Conservation (phyloP, 2,797 vertebrate species). For the Aldrovandia affinis region DNA sequence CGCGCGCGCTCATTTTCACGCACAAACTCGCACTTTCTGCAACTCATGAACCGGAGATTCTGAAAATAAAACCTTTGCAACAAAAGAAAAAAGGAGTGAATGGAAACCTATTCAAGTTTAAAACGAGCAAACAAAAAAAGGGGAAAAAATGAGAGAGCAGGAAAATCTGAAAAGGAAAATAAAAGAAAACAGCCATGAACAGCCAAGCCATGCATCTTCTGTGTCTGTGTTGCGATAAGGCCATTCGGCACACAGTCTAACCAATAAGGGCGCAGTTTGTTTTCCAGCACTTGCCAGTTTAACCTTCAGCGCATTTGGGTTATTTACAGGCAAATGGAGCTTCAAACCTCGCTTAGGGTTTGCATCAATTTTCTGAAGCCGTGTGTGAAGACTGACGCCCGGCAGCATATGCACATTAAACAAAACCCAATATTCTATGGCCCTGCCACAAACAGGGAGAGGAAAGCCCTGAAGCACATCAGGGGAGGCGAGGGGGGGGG, state of each 20-base stretch:
- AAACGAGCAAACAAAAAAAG: neutral
- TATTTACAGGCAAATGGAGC: slow-evolving; percentile 2
- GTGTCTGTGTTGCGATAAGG: neutral
- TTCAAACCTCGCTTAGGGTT: neutral
- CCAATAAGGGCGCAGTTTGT: neutral
- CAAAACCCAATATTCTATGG: neutral
- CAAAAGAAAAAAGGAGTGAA: neutral
- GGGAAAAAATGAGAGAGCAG: neutral
- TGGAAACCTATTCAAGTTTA: neutral
- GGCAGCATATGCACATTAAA: neutral
- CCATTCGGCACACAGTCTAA: neutral
- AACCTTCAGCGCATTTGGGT: neutral
- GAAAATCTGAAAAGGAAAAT: neutral
- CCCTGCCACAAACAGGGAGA: neutral
- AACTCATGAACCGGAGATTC: neutral
- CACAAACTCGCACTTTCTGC: neutral
- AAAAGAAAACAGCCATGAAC: neutral
- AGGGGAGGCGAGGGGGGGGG: neutral
- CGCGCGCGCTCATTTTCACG: neutral
- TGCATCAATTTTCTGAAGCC: neutral
- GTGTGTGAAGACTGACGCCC: neutral
- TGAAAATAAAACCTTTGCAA: neutral
- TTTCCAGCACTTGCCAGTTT: neutral
- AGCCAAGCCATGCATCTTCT: neutral
- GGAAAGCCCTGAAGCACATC: neutral